Percentiles rank a stretch among this genome's conserved stretches.
Evolutionary conservation across 2,888 invertebrate genomes (phyloP).

Genomic region (Mactromeris polynyma): DNA sequence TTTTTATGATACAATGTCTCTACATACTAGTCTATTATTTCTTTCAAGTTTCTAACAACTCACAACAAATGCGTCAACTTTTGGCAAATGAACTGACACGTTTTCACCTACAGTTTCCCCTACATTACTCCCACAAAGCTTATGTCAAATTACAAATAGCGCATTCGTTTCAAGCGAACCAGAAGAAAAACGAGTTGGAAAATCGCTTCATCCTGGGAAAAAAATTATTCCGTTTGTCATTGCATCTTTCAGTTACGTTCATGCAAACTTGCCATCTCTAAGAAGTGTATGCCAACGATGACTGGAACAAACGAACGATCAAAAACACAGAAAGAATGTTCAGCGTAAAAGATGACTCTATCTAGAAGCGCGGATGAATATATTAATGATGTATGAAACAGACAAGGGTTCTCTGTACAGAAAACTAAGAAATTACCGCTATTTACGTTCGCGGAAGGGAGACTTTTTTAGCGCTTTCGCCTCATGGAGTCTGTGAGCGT

Average conservation of each 20-base stretch:
- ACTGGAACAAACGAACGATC: neutral
- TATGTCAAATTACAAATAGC: neutral
- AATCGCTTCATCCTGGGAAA: neutral
- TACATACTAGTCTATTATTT: neutral
- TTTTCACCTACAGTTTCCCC: neutral
- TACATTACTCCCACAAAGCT: neutral
- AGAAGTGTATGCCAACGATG: neutral
- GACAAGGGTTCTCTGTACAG: neutral
- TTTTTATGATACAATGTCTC: neutral
- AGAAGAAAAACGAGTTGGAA: neutral
- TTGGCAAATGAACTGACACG: constrained; percentile 9
- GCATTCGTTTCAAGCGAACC: neutral
- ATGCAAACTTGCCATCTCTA: neutral
- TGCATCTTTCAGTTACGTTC: neutral
- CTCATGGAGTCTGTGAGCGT: neutral
- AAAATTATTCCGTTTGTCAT: neutral
- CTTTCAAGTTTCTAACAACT: neutral
- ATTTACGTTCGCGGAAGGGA: neutral
- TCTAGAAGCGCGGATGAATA: neutral
- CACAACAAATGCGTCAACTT: constrained; percentile 4
- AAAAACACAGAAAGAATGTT: neutral
- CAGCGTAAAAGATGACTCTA: constrained; percentile 5
- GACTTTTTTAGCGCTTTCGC: neutral
- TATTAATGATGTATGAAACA: neutral
- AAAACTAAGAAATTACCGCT: neutral